Evolutionary conservation across 2,113 vertebrate species (phyloP).

Genomic region (Poeciliopsis retropinna): DNA sequence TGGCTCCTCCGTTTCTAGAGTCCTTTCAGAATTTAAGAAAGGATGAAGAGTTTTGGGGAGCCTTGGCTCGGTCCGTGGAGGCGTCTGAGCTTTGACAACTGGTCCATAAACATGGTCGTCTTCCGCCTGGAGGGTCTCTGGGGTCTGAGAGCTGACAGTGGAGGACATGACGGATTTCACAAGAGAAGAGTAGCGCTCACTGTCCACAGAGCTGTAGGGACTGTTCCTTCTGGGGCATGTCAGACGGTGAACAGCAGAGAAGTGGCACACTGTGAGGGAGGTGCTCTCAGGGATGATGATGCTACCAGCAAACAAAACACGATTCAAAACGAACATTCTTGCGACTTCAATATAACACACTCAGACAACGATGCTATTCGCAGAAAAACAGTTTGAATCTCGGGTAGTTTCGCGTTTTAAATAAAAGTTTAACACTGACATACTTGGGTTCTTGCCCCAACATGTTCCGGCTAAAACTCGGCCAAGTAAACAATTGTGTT

Average conservation of each 20-base stretch:
- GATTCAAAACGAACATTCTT: constrained; percentile 65
- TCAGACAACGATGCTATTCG: not conserved
- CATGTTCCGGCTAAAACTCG: constrained; percentile 23
- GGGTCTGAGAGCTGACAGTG: constrained; percentile 80
- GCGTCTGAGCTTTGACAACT: constrained; percentile 69
- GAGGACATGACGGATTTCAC: constrained; percentile 83
- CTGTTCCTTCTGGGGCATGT: constrained; percentile 81
- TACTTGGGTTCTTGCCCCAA: constrained; percentile 36
- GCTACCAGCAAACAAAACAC: constrained; percentile 32
- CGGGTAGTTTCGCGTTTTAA: not conserved
- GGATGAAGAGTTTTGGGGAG: constrained; percentile 76
- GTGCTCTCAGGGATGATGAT: constrained; percentile 37
- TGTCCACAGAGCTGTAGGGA: constrained; percentile 84
- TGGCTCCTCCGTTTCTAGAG: constrained; percentile 18
- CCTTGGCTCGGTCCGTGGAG: constrained; percentile 45
- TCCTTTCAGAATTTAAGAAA: constrained; percentile 77
- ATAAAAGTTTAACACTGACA: not conserved
- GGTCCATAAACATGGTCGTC: constrained; percentile 85
- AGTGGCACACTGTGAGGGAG: constrained; percentile 22
- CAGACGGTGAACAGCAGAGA: constrained; percentile 73
- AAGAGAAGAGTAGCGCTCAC: constrained; percentile 86
- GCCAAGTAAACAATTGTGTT: constrained; percentile 10
- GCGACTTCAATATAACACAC: not conserved
- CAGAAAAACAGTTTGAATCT: not conserved
- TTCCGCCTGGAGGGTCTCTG: constrained; percentile 83